Evolutionary conservation across 2,888 invertebrate genomes (phyloP), one percentile per base, ranked within the genome.

Genomic region (Diogma glabrata): DNA sequence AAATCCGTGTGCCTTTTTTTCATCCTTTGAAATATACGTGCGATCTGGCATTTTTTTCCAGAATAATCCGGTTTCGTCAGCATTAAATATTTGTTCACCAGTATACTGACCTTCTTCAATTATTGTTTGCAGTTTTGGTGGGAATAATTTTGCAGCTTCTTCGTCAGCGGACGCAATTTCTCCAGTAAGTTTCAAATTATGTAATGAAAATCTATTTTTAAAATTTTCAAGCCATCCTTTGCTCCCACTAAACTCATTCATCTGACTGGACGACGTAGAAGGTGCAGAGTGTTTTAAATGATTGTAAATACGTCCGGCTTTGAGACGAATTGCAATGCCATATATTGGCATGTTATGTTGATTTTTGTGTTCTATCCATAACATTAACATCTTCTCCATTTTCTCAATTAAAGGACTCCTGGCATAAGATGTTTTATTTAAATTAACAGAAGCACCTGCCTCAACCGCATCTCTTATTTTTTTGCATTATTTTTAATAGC

Each of bases 161-260:
- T 22, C 46, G 16, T n/a, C n/a, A n/a, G n/a, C 47, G 9, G 28
- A 47, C 16, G 47, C 47, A 26, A 19, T 26, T 26, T 47, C 47
- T 19, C 26, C 26, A n/a, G n/a, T n/a, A n/a, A n/a, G n/a, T n/a
- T n/a, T n/a, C n/a, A n/a, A n/a, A 45, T 45, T 45, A 23, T 45
- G 2, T 14, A 45, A 45, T n/a, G 23, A 22, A 45, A 23, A 23
- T 23, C 23, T 22, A 14, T 45, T 45, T 23, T 23, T 12, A 12
- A 23, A 23, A 45, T 23, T 23, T 22, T 22, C 17, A n/a, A 48
- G 20, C 22, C 48, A 48, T 22, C n/a, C n/a, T n/a, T n/a, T n/a
- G n/a, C n/a, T n/a, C n/a, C n/a, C n/a, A n/a, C n/a, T n/a, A n/a
- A n/a, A n/a, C n/a, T n/a, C n/a, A n/a, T n/a, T n/a, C n/a, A n/a